phyloP scores from a whole-genome alignment of 2,797 vertebrate genomes.

The Silurus lanzhouensis region DNA sequence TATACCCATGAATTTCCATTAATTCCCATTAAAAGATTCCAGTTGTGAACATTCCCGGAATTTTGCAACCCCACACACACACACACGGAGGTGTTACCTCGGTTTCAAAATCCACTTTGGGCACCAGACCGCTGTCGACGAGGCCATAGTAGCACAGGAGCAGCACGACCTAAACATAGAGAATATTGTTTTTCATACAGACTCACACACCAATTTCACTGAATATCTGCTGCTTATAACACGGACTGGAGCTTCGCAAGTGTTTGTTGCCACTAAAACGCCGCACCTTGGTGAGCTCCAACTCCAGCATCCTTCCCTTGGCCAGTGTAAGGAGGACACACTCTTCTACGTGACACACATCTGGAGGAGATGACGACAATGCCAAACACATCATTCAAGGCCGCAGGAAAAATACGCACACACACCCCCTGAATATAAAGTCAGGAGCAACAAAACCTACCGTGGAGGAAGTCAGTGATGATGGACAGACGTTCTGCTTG shows the following conservation, averaged over 20 bases:
- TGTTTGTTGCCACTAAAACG: neutral
- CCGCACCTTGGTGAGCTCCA: conserved; percentile 88
- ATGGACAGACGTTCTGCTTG: conserved; percentile 71
- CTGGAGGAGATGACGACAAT: conserved; percentile 52
- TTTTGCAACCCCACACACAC: too few relatives aligned
- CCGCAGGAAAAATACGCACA: neutral
- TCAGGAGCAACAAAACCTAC: conserved; percentile 69
- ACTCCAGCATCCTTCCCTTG: conserved; percentile 72
- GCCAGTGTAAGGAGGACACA: conserved; percentile 73
- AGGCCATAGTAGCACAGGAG: conserved; percentile 84
- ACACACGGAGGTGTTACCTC: conserved; percentile 73
- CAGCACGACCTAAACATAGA: conserved; percentile 77
- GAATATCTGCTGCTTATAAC: neutral
- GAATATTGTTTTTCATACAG: neutral
- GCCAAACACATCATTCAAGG: neutral
- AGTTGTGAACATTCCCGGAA: too few relatives aligned
- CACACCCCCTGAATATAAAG: neutral
- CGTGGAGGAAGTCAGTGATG: conserved; percentile 79
- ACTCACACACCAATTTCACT: neutral
- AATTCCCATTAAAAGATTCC: too few relatives aligned
- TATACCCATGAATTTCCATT: too few relatives aligned
- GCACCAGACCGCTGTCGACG: conserved; percentile 79
- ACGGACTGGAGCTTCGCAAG: too few relatives aligned
- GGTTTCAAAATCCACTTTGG: conserved; percentile 74
- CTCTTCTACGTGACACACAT: conserved; percentile 68